phyloP scores from a whole-genome alignment of 2,113 vertebrate genomes.

The Aphyosemion australe region DNA sequence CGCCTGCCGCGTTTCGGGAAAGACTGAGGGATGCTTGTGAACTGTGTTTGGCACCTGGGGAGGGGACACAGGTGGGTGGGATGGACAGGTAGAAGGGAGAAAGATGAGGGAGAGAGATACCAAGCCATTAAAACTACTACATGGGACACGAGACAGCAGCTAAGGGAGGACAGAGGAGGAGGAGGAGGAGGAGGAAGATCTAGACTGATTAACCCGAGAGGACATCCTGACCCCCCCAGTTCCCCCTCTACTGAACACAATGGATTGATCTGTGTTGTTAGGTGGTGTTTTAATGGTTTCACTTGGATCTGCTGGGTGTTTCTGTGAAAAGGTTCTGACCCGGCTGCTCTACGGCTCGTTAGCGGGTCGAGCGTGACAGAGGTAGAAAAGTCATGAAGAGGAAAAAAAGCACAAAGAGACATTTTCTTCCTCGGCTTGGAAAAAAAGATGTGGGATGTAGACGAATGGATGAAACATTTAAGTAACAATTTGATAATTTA shows the following conservation, averaged over 20 bases:
- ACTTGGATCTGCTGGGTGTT: conserved; percentile 14
- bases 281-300: conserved; percentile 37
- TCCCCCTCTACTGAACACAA: conserved; percentile 55
- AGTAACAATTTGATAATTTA: background rate
- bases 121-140: conserved; percentile 67
- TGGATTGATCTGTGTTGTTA: conserved; percentile 55
- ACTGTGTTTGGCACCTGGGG: conserved; percentile 98
- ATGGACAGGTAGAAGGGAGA: conserved; percentile 45
- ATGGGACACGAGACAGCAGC: conserved; percentile 50
- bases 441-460: background rate
- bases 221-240: conserved; percentile 42
- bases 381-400: no score
- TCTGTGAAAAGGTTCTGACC: conserved; percentile 28
- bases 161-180: conserved; percentile 28
- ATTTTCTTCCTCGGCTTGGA: background rate
- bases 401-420: conserved; percentile 17
- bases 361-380: no score
- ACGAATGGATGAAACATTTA: background rate
- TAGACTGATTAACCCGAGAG: conserved; percentile 57
- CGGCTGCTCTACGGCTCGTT: conserved; percentile 15
- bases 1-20: conserved; percentile 97
- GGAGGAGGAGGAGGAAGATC: conserved; percentile 11
- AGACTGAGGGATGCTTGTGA: conserved; percentile 98
- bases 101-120: conserved; percentile 63
- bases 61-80: conserved; percentile 71